Conservation (phyloP, 1,140 invertebrate species). For the Neodiprion fabricii region DNA sequence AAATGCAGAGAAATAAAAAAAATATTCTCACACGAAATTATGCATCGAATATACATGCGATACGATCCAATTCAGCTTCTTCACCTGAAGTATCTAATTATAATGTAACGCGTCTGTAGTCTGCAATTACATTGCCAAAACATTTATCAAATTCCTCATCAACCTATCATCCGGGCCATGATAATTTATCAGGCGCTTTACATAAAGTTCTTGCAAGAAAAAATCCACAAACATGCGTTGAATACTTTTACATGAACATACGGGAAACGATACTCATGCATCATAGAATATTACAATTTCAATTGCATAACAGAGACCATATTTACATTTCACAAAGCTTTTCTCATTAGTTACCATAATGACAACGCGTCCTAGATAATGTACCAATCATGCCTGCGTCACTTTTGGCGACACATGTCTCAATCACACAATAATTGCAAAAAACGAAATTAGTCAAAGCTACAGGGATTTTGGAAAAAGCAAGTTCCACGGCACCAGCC, state of each 20-base stretch:
- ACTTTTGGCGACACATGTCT: not conserved
- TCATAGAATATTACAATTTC: not conserved
- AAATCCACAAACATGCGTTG: not conserved
- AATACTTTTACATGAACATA: not conserved
- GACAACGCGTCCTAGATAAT: not conserved
- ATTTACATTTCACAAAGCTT: not conserved
- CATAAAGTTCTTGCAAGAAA: too few relatives aligned
- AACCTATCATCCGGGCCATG: too few relatives aligned
- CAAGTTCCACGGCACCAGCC: not conserved
- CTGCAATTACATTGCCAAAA: too few relatives aligned
- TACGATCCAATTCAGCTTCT: too few relatives aligned
- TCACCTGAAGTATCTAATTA: too few relatives aligned
- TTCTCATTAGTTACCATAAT: not conserved
- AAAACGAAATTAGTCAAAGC: not conserved
- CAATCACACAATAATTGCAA: not conserved
- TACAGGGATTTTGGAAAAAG: not conserved
- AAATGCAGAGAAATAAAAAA: not conserved
- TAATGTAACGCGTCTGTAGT: too few relatives aligned
- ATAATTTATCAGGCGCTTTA: too few relatives aligned
- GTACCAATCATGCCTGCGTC: not conserved
- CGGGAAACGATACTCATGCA: not conserved
- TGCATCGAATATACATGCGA: not conserved
- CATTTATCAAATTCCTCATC: too few relatives aligned
- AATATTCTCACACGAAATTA: not conserved
- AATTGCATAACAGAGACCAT: not conserved